phyloP scores from a whole-genome alignment of 2,888 invertebrate species.

The Polydrusus cervinus region DNA sequence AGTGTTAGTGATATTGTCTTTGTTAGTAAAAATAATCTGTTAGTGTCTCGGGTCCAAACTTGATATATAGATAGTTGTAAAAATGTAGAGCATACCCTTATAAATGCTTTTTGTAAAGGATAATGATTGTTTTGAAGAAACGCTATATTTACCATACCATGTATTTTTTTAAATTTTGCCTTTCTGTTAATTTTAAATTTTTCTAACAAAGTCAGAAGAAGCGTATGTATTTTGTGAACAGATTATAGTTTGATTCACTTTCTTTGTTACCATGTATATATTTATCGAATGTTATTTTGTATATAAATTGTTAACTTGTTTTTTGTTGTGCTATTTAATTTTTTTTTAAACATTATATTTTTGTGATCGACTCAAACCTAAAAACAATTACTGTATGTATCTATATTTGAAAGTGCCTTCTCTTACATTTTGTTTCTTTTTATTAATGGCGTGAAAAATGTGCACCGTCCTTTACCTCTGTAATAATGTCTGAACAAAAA shows the following conservation, averaged over 20 bases:
- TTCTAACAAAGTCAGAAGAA: not conserved
- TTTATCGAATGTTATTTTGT: conserved; percentile 42
- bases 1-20: conserved; percentile 47
- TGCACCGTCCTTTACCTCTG: conserved; percentile 46
- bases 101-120: conserved; percentile 26
- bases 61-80: conserved; percentile 40
- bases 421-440: conserved; percentile 36
- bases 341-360: conserved; percentile 1
- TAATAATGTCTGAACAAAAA: conserved; percentile 36
- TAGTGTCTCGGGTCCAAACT: conserved; percentile 50
- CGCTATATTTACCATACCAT: conserved; percentile 1
- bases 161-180: not conserved
- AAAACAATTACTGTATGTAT: conserved; percentile 22
- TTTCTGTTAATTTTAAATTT: not conserved
- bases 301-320: conserved; percentile 30
- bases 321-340: conserved; percentile 18
- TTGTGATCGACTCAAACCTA: conserved; percentile 15
- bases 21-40: conserved; percentile 42
- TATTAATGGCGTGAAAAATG: conserved; percentile 35
- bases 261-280: conserved; percentile 44
- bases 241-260: conserved; percentile 5
- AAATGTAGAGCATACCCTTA: conserved; percentile 26
- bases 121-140: not conserved
- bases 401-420: conserved; percentile 49
- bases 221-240: conserved; percentile 14